Evolutionary conservation across 2,113 vertebrate genomes (phyloP).

Genomic region (Hippocampus abdominalis): DNA sequence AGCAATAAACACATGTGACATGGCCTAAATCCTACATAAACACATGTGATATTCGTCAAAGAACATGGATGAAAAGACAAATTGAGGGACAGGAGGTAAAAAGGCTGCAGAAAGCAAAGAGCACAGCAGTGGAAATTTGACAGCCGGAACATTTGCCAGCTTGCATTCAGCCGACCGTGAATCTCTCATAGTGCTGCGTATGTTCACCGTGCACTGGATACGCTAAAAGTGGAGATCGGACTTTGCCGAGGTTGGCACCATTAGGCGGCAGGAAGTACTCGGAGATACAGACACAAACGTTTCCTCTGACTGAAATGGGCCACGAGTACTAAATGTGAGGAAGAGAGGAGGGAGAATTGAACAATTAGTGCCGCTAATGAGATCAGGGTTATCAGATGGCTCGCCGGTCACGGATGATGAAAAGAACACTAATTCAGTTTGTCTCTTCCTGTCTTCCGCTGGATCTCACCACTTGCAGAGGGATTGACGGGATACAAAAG

Average conservation of each 20-base stretch:
- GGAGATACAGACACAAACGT: slow-evolving; percentile 21
- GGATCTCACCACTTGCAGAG: slow-evolving; percentile 36
- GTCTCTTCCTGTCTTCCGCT: slow-evolving; percentile 60
- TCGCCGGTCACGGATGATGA: slow-evolving; percentile 70
- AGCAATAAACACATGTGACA: neutral
- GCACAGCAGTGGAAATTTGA: slow-evolving; percentile 34
- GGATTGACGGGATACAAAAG: slow-evolving; percentile 24
- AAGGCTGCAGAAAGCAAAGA: slow-evolving; percentile 22
- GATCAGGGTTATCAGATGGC: slow-evolving; percentile 71
- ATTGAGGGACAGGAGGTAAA: too few relatives aligned
- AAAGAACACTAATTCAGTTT: slow-evolving; percentile 75
- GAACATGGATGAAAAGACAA: neutral
- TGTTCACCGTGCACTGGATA: slow-evolving; percentile 48
- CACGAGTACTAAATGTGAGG: slow-evolving; percentile 34
- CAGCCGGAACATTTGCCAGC: slow-evolving; percentile 42
- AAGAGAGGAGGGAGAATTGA: slow-evolving; percentile 47
- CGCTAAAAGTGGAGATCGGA: slow-evolving; percentile 58
- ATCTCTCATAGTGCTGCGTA: slow-evolving; percentile 53
- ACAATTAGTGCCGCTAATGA: slow-evolving; percentile 71
- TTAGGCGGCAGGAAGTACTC: slow-evolving; percentile 59
- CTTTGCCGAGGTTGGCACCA: slow-evolving; percentile 42
- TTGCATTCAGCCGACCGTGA: slow-evolving; percentile 49
- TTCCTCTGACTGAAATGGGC: slow-evolving; percentile 23
- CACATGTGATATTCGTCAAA: neutral
- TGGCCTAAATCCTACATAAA: neutral